Evolutionary conservation across 2,797 vertebrate species (phyloP), one percentile per base, ranked within the genome.

Genomic region (Lerista edwardsae): DNA sequence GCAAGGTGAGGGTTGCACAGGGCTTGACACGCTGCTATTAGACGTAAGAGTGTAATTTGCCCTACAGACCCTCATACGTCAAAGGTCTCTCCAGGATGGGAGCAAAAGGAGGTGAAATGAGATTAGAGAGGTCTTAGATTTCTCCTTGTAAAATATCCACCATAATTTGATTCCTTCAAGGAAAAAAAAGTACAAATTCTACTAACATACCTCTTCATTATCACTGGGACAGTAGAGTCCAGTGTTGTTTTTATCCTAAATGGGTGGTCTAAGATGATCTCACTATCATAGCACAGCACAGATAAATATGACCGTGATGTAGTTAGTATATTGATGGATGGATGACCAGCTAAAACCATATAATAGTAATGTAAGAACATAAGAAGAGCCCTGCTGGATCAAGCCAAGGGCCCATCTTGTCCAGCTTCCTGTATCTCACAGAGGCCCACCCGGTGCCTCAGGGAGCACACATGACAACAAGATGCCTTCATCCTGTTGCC

Each of bases 11-110:
- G 47, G 47, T 68, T 79, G n/a, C 82, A 65, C 11, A 87, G 81
- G 65, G 25, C 73, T 69, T 57, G 36, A 61, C 88, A 75, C 65
- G 7, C 31, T 85, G 14, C 72, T 87, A 41, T 75, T 82, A n/a
- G 62, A 67, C 87, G 51, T 12, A 6, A 15, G 1, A 55, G 67
- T 34, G 74, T 84, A 59, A 34, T 51, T 71, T 31, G n/a, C 29
- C 39, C n/a, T 36, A 29, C 31, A 36, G 34, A 19, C 62, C 65
- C 75, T 71, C n/a, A 17, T 61, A 41, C 36, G 31, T 76, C 36
- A 15, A 17, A 62, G 67, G 89, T 72, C 10, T 75, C 65, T 71
- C 41, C 15, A 23, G 47, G 19, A 39, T 83, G 44, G 41, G 34
- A 57, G 12, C 39, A 69, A 3, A 27, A 44, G 29, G 19, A 44